A percentile compares a stretch with the other conserved stretches of the same genome.
These are phyloP conservation scores for Tachysurus fulvidraco DNA, from an alignment of 2,113 vertebrate genomes.

Conservation along the genomic window DNA sequence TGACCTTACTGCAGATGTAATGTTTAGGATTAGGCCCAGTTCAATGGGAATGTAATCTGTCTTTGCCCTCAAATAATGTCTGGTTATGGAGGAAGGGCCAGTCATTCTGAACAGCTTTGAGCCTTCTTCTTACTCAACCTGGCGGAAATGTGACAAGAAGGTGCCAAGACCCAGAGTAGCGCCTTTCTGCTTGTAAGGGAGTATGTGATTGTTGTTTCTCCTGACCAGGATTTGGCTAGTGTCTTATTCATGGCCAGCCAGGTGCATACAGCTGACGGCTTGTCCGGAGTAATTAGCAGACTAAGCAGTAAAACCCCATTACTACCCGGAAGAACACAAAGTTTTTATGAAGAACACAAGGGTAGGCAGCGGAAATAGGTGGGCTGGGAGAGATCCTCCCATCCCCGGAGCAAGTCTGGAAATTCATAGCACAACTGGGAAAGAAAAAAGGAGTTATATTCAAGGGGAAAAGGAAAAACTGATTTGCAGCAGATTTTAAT, in stretches of 20 bases:
- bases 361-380: conserved; percentile 48
- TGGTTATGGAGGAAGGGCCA: conserved; percentile 26
- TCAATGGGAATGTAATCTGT: conserved; percentile 42
- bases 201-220: conserved; percentile 3
- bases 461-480: not conserved
- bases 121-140: not conserved
- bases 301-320: conserved; percentile 56
- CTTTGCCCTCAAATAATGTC: conserved; percentile 40
- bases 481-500: not conserved
- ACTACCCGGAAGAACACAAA: conserved; percentile 53
- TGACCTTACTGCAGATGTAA: conserved; percentile 40
- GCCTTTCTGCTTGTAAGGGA: not conserved
- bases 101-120: conserved; percentile 24
- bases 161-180: not conserved
- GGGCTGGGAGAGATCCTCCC: conserved; percentile 37
- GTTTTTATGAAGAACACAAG: conserved; percentile 58
- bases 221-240: conserved; percentile 6
- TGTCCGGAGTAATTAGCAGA: conserved; percentile 56
- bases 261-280: conserved; percentile 52
- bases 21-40: conserved; percentile 45
- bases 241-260: conserved; percentile 45
- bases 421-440: conserved; percentile 28
- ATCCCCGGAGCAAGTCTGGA: conserved; percentile 49
- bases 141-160: conserved; percentile 1
- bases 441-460: not conserved